Conservation (phyloP, 2,113 vertebrate species). For the Ondatra zibethicus region DNA sequence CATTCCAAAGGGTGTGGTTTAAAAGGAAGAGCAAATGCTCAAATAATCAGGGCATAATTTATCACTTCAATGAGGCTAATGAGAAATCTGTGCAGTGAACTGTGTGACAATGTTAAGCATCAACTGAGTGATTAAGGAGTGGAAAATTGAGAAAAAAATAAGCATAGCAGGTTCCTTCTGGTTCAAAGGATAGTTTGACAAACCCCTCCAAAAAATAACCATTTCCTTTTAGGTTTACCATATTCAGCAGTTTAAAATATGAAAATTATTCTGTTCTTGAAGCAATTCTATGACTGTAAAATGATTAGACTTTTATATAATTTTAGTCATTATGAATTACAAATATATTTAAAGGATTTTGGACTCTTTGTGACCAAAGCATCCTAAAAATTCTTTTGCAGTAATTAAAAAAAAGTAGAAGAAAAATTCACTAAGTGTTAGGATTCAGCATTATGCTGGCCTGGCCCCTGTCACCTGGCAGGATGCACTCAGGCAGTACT, state of each 20-base stretch:
- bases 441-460: too few species aligned
- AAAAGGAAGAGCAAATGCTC: not conserved
- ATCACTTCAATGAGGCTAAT: not conserved
- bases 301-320: not conserved
- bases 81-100: not conserved
- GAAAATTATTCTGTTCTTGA: not conserved
- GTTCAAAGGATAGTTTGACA: not conserved
- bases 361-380: not conserved
- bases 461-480: too few species aligned
- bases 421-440: not conserved
- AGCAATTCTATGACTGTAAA: not conserved
- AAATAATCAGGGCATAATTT: not conserved
- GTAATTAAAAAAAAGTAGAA: not conserved
- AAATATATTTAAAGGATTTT: slow-evolving; percentile 29
- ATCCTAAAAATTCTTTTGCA: not conserved
- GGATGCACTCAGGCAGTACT: too few species aligned
- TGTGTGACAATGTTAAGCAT: not conserved
- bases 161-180: not conserved
- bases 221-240: not conserved
- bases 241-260: not conserved
- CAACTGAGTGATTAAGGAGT: not conserved
- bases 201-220: not conserved
- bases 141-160: not conserved
- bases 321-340: slow-evolving; percentile 22
- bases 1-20: not conserved